Evolutionary conservation across 2,797 vertebrate species (phyloP).

Genomic region (Pyrocephalus nanus): DNA sequence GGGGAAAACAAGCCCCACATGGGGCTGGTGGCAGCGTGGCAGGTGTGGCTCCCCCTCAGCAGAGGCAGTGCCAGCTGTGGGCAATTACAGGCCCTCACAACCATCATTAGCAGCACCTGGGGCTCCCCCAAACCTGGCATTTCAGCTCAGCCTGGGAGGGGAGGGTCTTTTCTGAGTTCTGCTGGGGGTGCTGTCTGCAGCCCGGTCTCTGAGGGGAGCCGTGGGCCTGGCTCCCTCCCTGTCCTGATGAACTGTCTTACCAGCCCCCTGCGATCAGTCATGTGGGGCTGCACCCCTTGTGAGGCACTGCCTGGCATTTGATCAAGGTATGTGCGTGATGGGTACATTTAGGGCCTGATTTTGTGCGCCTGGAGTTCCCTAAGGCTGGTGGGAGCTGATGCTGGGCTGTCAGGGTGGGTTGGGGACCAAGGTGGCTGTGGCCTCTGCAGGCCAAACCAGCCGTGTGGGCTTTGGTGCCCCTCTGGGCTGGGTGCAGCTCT

Average conservation of each 20-base stretch:
- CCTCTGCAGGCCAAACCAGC: fast-evolving
- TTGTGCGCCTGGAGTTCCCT: fast-evolving
- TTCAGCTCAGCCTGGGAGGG: neutral
- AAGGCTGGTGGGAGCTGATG: neutral
- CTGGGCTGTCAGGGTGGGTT: fast-evolving
- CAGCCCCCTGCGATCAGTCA: fast-evolving
- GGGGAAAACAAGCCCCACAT: neutral
- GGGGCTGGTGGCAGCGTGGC: fast-evolving
- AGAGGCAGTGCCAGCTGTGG: fast-evolving
- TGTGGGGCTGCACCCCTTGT: fast-evolving
- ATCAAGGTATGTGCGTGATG: fast-evolving
- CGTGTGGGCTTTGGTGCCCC: fast-evolving
- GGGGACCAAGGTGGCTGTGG: neutral
- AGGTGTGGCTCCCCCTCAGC: neutral
- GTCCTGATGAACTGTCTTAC: fast-evolving
- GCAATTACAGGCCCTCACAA: fast-evolving
- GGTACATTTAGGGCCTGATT: fast-evolving
- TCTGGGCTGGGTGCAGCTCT: fast-evolving
- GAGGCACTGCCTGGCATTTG: fast-evolving
- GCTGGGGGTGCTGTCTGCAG: fast-evolving
- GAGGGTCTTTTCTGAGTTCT: fast-evolving
- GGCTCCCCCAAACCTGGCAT: neutral
- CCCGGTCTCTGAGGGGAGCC: fast-evolving
- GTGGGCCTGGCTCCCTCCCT: fast-evolving
- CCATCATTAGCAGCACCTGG: neutral